A percentile compares a stretch with the other conserved stretches of the same genome.
phyloP scores from a whole-genome alignment of 1,140 invertebrate genomes.

The Adoxophyes honmai region DNA sequence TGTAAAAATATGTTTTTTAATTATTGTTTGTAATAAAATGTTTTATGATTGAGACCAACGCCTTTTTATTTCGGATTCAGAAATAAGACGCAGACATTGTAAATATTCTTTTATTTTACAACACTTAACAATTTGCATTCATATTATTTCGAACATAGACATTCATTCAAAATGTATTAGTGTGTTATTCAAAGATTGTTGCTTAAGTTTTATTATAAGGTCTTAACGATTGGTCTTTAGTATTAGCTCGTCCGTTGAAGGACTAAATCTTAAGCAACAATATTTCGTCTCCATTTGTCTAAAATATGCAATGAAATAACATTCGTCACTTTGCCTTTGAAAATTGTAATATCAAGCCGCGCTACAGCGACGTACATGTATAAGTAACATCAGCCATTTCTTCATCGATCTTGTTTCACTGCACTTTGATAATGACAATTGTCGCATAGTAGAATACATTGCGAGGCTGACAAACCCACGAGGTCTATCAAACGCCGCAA shows the following conservation, averaged over 20 bases:
- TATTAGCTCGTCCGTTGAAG: no score
- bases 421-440: no score
- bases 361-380: no score
- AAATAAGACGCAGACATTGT: conserved; percentile 28
- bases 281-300: not conserved
- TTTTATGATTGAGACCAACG: conserved; percentile 49
- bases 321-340: not conserved
- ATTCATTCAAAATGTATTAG: conserved; percentile 33
- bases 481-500: no score
- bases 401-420: no score
- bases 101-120: conserved; percentile 56
- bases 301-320: conserved; percentile 1
- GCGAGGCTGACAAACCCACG: no score
- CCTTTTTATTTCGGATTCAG: conserved; percentile 26
- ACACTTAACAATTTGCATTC: conserved; percentile 62
- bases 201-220: conserved; percentile 15
- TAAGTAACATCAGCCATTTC: no score
- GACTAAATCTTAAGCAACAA: conserved; percentile 4
- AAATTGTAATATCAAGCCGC: no score
- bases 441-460: no score
- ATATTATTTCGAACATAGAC: conserved; percentile 42
- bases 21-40: conserved; percentile 76
- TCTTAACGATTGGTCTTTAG: not conserved
- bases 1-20: conserved; percentile 65
- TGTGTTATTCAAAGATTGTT: conserved; percentile 19